Evolutionary conservation across 2,113 vertebrate genomes (phyloP), one percentile per base, ranked within the genome.

Genomic region (Takifugu flavidus): DNA sequence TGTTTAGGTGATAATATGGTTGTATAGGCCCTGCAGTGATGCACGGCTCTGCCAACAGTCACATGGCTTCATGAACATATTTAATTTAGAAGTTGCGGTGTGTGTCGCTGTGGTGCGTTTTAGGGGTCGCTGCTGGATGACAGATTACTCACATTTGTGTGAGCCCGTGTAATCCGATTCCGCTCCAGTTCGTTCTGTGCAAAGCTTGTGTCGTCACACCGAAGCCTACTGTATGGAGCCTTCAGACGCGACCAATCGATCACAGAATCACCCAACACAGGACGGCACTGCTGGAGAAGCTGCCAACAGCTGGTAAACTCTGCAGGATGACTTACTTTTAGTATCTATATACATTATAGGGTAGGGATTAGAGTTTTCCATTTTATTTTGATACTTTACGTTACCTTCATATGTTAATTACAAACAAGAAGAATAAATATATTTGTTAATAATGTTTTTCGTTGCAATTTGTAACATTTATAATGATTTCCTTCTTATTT

Each of bases 121-220:
- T 65, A 58, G 67, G 47, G 68, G 70, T 86, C 80, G 75, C 80
- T 79, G 72, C 52, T 86, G 86, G 87, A 86, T 88, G 75, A 88
- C 83, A 89, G 75, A 89, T 91, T 89, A 88, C 82, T 81, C 84
- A 89, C 87, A 89, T 88, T 84, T 88, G 86, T 82, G 77, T 86
- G 81, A 86, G 85, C 63, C 75, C 62, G 47, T 87, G 88, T 90
- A 91, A 92, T 91, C 89, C 82, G 84, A 90, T 89, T 89, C 86
- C 65, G 62, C 72, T 85, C 83, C 74, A 86, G 70, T 87, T 90
- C 84, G 78, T 85, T 90, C 89, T 88, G 83, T 81, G 82, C 83
- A 90, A 89, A 88, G 88, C 80, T 83, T 77, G 61, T 86, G 90
- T 77, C 87, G 86, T 91, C 87, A 90, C 83, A 70, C 44, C 25